These are phyloP conservation scores for Merops nubicus DNA, from an alignment of 2,113 vertebrate genomes.

Conservation along the genomic window DNA sequence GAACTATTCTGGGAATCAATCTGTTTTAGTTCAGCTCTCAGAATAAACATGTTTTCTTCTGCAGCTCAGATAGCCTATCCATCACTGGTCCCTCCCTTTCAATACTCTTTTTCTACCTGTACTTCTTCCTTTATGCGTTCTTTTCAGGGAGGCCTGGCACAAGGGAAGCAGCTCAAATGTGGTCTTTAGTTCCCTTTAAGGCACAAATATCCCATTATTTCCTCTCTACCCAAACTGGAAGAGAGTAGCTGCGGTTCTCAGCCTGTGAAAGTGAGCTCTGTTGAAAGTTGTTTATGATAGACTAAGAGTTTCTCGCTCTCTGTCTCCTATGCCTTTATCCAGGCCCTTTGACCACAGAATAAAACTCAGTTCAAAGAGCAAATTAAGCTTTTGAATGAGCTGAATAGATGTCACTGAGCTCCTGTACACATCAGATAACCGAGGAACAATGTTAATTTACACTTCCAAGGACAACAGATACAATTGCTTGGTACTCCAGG, in stretches of 20 bases:
- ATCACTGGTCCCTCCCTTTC: background rate
- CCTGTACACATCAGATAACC: background rate
- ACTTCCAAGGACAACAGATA: background rate
- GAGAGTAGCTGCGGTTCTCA: constrained; percentile 44
- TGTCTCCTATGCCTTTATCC: constrained; percentile 44
- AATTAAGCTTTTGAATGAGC: constrained; percentile 81
- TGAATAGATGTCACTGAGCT: constrained; percentile 31
- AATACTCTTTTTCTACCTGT: background rate
- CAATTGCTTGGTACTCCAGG: background rate
- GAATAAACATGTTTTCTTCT: constrained; percentile 73
- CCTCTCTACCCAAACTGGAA: constrained; percentile 57
- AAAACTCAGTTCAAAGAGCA: constrained; percentile 78
- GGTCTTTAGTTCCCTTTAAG: constrained; percentile 68
- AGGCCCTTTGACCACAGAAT: constrained; percentile 71
- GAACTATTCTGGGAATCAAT: background rate
- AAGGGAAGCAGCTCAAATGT: background rate
- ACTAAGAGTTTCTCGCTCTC: background rate
- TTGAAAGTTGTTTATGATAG: background rate
- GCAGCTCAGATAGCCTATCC: background rate
- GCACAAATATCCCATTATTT: constrained; percentile 72
- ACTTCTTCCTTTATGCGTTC: background rate
- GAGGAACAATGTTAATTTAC: background rate
- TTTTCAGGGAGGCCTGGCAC: background rate
- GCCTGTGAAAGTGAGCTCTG: background rate
- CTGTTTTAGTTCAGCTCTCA: background rate